Percentiles rank a stretch among this genome's conserved stretches.
Conservation (phyloP, 2,797 vertebrate species). For the Valencia hispanica region DNA sequence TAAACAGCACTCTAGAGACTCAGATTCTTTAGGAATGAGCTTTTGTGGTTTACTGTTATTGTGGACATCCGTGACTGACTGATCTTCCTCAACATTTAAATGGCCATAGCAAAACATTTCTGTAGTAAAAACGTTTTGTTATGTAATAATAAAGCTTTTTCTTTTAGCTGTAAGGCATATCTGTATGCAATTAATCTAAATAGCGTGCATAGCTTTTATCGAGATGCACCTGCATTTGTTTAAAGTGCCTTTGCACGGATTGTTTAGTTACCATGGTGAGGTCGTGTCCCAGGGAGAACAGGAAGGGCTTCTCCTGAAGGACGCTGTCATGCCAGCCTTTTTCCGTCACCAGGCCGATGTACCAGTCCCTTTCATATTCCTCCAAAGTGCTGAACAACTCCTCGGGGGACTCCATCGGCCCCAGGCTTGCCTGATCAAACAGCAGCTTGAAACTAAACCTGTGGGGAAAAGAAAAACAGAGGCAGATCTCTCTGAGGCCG, state of each 20-base stretch:
- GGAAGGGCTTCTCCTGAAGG: constrained; percentile 93
- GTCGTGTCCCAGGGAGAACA: constrained; percentile 96
- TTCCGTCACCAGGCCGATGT: constrained; percentile 92
- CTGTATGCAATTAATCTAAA: too few relatives aligned
- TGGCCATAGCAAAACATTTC: too few relatives aligned
- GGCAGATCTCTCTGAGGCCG: not conserved
- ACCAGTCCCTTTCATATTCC: constrained; percentile 94
- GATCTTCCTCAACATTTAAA: too few relatives aligned
- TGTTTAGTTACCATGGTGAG: constrained; percentile 88
- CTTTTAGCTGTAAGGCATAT: not conserved
- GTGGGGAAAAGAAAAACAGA: constrained; percentile 22
- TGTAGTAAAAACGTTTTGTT: too few relatives aligned
- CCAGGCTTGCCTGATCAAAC: constrained; percentile 96
- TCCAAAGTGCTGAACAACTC: constrained; percentile 89
- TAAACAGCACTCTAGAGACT: not conserved
- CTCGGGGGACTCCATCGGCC: constrained; percentile 87
- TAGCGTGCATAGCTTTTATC: not conserved
- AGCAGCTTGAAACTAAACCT: constrained; percentile 97
- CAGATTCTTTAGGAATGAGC: not conserved
- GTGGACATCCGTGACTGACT: too few relatives aligned
- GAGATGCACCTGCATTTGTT: not conserved
- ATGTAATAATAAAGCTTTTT: too few relatives aligned
- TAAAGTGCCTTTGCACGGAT: not conserved
- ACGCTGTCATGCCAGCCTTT: constrained; percentile 93
- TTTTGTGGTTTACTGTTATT: not conserved